These are phyloP conservation scores for Corydoras sp. DNA, from an alignment of 2,113 vertebrate species.

Conservation along the genomic window DNA sequence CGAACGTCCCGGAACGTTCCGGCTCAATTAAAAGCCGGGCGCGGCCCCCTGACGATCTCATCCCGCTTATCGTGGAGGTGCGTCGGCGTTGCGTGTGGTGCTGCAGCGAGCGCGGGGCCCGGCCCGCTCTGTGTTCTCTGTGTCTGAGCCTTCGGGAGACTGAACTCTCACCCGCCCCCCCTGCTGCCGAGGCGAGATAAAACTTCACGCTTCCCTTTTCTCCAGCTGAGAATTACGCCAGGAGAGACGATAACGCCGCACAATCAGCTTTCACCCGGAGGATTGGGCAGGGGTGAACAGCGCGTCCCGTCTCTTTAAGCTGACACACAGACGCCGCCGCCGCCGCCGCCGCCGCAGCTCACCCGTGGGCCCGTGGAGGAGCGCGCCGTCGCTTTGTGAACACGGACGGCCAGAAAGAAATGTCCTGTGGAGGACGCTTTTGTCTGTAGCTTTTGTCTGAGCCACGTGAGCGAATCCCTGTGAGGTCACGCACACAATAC, in stretches of 20 bases:
- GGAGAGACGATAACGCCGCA: conserved; percentile 68
- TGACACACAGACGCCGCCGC: conserved; percentile 63
- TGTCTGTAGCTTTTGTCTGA: conserved; percentile 42
- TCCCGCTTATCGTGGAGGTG: too few relatives aligned
- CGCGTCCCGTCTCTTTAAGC: conserved; percentile 61
- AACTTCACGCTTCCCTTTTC: conserved; percentile 55
- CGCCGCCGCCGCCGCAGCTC: conserved; percentile 61
- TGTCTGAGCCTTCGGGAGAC: conserved; percentile 57
- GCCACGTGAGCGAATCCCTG: conserved; percentile 26
- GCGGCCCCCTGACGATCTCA: too few relatives aligned
- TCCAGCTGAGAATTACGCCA: conserved; percentile 65
- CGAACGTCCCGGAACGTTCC: too few relatives aligned
- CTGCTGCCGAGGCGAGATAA: conserved; percentile 65
- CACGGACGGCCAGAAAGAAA: conserved; percentile 50
- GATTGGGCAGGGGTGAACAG: conserved; percentile 56
- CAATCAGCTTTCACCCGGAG: conserved; percentile 67
- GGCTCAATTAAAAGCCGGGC: too few relatives aligned
- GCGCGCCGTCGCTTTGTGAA: conserved; percentile 61
- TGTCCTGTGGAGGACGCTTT: conserved; percentile 45
- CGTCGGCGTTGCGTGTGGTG: not conserved
- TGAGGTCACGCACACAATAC: conserved; percentile 27
- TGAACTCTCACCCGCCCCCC: conserved; percentile 58
- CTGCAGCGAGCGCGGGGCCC: conserved; percentile 32
- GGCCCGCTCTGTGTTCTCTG: conserved; percentile 48
- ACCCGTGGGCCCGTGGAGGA: conserved; percentile 62